Conservation (phyloP, 2,113 vertebrate genomes). For the Clupea harengus region DNA sequence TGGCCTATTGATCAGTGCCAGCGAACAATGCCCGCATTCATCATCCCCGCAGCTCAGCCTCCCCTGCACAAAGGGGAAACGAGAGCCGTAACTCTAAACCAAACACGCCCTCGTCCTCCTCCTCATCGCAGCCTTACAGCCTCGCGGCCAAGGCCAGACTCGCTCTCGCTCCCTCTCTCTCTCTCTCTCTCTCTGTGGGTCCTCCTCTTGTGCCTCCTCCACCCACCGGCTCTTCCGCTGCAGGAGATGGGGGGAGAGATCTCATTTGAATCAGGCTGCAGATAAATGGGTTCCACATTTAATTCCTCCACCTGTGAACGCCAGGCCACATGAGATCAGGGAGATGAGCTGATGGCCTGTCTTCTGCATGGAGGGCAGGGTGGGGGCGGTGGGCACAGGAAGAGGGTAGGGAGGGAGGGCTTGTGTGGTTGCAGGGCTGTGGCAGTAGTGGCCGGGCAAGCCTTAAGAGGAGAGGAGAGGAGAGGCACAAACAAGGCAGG, state of each 20-base stretch:
- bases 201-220: too few relatives aligned
- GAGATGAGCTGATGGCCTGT: conserved; percentile 5
- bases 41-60: background rate
- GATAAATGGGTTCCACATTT: conserved; percentile 21
- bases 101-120: background rate
- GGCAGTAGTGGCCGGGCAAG: too few relatives aligned
- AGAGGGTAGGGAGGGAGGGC: too few relatives aligned
- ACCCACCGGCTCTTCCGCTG: background rate
- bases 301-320: background rate
- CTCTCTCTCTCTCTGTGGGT: too few relatives aligned
- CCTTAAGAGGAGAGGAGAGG: too few relatives aligned
- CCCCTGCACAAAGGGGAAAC: conserved; percentile 20
- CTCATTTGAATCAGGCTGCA: conserved; percentile 15
- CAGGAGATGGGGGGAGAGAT: background rate
- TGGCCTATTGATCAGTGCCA: background rate
- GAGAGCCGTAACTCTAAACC: conserved; percentile 35
- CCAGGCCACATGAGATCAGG: background rate
- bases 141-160: too few relatives aligned
- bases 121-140: too few relatives aligned
- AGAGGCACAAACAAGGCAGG: background rate
- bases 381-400: too few relatives aligned
- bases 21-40: conserved; percentile 35
- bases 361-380: background rate
- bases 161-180: too few relatives aligned
- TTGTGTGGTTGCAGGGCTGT: too few relatives aligned